phyloP scores from a whole-genome alignment of 2,113 vertebrate species.

The Megaleporinus macrocephalus region DNA sequence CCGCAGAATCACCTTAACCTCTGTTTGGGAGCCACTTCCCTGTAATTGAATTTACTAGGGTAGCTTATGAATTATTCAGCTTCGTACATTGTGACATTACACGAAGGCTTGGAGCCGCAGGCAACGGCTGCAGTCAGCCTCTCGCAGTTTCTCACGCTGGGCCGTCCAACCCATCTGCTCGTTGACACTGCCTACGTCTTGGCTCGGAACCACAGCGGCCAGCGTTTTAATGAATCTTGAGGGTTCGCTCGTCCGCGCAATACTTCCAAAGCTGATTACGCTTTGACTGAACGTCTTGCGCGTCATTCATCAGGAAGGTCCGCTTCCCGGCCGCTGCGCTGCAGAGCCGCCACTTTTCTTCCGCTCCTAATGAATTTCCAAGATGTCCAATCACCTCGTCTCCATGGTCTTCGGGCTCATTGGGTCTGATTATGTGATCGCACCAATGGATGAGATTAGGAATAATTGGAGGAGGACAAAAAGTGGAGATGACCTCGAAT shows the following conservation, averaged over 20 bases:
- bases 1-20: conserved; percentile 9
- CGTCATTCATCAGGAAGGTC: not conserved
- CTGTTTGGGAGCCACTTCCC: conserved; percentile 44
- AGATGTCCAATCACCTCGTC: conserved; percentile 10
- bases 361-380: conserved; percentile 27
- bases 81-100: conserved; percentile 55
- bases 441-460: conserved; percentile 37
- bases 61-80: conserved; percentile 55
- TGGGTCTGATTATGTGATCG: conserved; percentile 22
- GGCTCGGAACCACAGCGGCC: not conserved
- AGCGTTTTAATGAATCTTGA: conserved; percentile 21
- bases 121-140: conserved; percentile 46
- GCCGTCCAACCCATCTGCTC: conserved; percentile 30
- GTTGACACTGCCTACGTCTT: conserved; percentile 23
- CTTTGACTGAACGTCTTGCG: not conserved
- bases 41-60: conserved; percentile 54
- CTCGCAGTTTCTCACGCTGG: not conserved
- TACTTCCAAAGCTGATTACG: not conserved
- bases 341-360: not conserved
- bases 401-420: conserved; percentile 10
- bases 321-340: not conserved
- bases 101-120: conserved; percentile 46
- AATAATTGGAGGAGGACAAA: conserved; percentile 47
- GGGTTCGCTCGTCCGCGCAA: not conserved
- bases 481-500: conserved; percentile 43